Evolutionary conservation across 2,888 invertebrate genomes (phyloP).

Genomic region (Achlya flavicornis): DNA sequence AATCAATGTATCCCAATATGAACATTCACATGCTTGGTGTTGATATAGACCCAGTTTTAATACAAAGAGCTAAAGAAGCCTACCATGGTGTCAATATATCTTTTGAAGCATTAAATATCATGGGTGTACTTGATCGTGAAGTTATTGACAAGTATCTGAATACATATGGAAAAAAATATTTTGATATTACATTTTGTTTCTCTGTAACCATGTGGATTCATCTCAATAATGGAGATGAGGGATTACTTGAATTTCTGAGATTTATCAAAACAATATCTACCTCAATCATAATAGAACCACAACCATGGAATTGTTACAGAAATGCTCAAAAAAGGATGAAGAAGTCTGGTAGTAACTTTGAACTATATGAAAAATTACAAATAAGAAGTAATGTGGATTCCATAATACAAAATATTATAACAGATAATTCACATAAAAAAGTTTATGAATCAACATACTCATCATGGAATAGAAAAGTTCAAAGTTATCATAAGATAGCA

Average conservation of each 20-base stretch:
- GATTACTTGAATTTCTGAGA: conserved; percentile 85
- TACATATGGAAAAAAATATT: conserved; percentile 67
- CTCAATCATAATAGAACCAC: conserved; percentile 90
- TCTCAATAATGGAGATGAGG: conserved; percentile 91
- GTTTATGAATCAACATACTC: conserved; percentile 84
- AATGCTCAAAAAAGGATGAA: conserved; percentile 89
- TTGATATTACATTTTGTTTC: conserved; percentile 90
- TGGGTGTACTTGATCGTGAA: conserved; percentile 63
- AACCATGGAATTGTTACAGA: conserved; percentile 93
- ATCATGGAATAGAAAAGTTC: conserved; percentile 88
- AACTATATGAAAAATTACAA: conserved; percentile 82
- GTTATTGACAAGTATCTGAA: conserved; percentile 77
- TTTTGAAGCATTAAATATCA: conserved; percentile 86
- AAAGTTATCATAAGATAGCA: conserved; percentile 79
- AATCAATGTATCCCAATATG: conserved; percentile 58
- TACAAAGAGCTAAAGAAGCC: conserved; percentile 85
- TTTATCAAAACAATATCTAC: conserved; percentile 80
- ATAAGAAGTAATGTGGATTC: conserved; percentile 85
- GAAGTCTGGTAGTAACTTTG: conserved; percentile 85
- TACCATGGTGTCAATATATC: conserved; percentile 73
- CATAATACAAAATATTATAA: conserved; percentile 84
- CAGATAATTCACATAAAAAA: conserved; percentile 74
- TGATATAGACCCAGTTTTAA: conserved; percentile 89
- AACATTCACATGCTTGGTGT: conserved; percentile 85
- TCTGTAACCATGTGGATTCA: conserved; percentile 97